These are phyloP conservation scores for Pterois miles DNA, from an alignment of 2,797 vertebrate species.

Conservation along the genomic window DNA sequence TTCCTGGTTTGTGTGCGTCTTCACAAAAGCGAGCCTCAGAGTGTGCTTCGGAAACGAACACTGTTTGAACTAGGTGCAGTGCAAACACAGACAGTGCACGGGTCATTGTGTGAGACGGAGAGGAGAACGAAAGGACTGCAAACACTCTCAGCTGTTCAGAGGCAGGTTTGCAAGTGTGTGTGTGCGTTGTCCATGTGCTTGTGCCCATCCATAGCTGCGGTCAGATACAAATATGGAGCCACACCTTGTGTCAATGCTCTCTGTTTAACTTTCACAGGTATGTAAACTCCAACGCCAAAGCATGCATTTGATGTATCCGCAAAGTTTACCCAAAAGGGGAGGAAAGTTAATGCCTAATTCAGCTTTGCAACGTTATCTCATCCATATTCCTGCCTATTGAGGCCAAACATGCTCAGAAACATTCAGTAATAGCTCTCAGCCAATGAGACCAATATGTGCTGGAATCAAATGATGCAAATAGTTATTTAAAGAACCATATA, in stretches of 20 bases:
- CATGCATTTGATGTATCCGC: slow-evolving; percentile 76
- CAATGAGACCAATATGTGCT: slow-evolving; percentile 27
- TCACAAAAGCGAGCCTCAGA: slow-evolving; percentile 68
- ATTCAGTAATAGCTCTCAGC: slow-evolving; percentile 46
- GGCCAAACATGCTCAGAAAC: slow-evolving; percentile 35
- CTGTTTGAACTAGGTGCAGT: slow-evolving; percentile 80
- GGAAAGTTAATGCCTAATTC: slow-evolving; percentile 78
- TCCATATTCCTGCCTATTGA: slow-evolving; percentile 52
- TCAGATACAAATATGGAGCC: slow-evolving; percentile 75
- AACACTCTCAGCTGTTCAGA: slow-evolving; percentile 82
- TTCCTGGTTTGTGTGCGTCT: slow-evolving; percentile 48
- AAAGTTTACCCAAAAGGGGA: slow-evolving; percentile 75
- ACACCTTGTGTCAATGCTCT: slow-evolving; percentile 83
- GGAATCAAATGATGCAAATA: slow-evolving; percentile 38
- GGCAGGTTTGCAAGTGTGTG: slow-evolving; percentile 15
- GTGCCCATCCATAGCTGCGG: slow-evolving; percentile 65
- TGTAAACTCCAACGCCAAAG: slow-evolving; percentile 75
- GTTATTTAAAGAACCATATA: slow-evolving; percentile 36
- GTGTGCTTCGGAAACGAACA: slow-evolving; percentile 68
- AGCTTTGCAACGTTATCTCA: slow-evolving; percentile 62
- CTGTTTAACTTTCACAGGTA: slow-evolving; percentile 79
- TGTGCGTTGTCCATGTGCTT: slow-evolving; percentile 30
- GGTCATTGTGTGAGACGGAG: slow-evolving; percentile 75
- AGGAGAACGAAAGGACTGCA: slow-evolving; percentile 64
- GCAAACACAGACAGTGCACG: slow-evolving; percentile 81